These are phyloP conservation scores for Hipparchia sbordonii DNA, from an alignment of 2,888 invertebrate genomes.

Conservation along the genomic window DNA sequence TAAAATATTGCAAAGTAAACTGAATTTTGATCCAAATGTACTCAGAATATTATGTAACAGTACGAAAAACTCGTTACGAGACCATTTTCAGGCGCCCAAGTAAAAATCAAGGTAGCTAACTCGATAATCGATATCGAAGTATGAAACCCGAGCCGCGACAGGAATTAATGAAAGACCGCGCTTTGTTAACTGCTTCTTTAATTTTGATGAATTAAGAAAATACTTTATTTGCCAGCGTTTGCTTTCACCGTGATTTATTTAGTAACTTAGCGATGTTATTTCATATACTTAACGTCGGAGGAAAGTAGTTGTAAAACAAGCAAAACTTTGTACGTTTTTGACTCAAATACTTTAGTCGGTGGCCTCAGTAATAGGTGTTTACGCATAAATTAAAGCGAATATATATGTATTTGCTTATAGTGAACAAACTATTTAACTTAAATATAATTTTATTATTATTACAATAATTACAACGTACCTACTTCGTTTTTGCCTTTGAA, in stretches of 20 bases:
- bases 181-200: conserved; percentile 80
- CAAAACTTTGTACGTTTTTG: neutral
- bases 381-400: too few species aligned
- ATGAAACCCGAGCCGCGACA: conserved; percentile 63
- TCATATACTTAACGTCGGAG: conserved; percentile 64
- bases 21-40: too few species aligned
- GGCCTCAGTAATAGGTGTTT: neutral
- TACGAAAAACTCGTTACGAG: conserved; percentile 3
- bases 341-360: neutral
- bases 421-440: too few species aligned
- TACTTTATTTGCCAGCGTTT: conserved; percentile 78
- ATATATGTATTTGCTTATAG: too few species aligned
- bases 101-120: conserved; percentile 43
- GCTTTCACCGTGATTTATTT: conserved; percentile 76
- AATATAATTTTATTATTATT: too few species aligned
- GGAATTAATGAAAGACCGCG: conserved; percentile 74
- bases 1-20: too few species aligned
- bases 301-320: conserved; percentile 44
- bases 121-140: conserved; percentile 57
- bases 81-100: conserved; percentile 10
- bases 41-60: neutral
- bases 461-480: too few species aligned
- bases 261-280: conserved; percentile 68
- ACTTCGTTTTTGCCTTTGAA: neutral
- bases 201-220: conserved; percentile 82